Base-by-base conservation (phyloP, 2,797 vertebrate species). In the Myripristis murdjan region DNA sequence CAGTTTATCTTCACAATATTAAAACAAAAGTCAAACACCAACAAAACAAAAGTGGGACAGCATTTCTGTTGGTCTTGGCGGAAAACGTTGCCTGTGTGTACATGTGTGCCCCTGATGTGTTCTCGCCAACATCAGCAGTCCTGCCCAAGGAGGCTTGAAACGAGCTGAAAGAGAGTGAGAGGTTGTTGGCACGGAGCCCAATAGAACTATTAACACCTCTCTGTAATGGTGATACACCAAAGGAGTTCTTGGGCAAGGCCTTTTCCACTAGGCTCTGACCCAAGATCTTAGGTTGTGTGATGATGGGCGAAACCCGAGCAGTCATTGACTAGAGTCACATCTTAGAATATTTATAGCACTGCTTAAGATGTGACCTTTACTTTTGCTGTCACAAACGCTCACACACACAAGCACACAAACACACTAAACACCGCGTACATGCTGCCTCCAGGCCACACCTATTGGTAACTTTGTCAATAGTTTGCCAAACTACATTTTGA, bases 331-430 rank as follows among this genome's bases (percentile, higher is more conserved):
- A 53, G 65, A 76, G 68, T 85, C 79, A 73, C 69, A 75, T 84
- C 73, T 81, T 84, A 80, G 61, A 87, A 81, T 89, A 91, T 90
- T 88, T 86, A 81, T 89, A 89, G 82, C 79, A 67, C 78, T 80
- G 80, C 83, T 89, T 83, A 77, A 90, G 64, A 89, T 81, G 47
- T 89, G 88, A 91, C 89, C 88, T 89, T 91, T 80, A 68, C 43
- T 63, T 81, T 66, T 67, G 41, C 46, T 5, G 46, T 58, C 23
- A 51, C 52, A 54, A 37, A 48, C 52, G 59, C 20, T 48, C 41
- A 44, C 28, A 58, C 59, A 48, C 67, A 43, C 33, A 1, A 31
- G 7, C n/a, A n/a, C n/a, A n/a, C n/a, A n/a, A n/a, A 39, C 44
- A 64, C 59, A n/a, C n/a, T n/a, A n/a, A n/a, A n/a, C n/a, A n/a